Evolutionary conservation across 2,888 invertebrate species (phyloP), one percentile per base, ranked within the genome.

Genomic region (Acleris sparsana): DNA sequence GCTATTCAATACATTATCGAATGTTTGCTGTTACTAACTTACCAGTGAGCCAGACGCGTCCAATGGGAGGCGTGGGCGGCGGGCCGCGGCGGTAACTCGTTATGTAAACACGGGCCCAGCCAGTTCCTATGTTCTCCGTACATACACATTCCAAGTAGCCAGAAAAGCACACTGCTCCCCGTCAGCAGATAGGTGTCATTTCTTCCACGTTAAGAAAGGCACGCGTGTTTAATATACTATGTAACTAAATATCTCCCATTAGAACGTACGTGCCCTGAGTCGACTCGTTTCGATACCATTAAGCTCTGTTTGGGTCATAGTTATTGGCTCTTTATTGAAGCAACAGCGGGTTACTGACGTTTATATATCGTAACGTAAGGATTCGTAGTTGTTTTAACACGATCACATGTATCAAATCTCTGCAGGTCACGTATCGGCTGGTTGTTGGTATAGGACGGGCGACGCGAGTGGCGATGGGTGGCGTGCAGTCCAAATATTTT

Each of bases 41-140:
- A 33, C 13, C 39, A 39, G 39, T 13, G 39, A 72, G 75, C 74
- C 78, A 79, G 81, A 79, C 81, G 81, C 79, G 80, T 79, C 82
- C 84, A 83, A 83, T 81, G 77, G 75, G 72, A 69, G 72, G 81
- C 80, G 89, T 88, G 82, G 89, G 89, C 87, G 80, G 76, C 69
- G 73, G 76, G 77, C 77, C 76, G 75, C 75, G 78, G 79, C 80
- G 77, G 87, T 91, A 90, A 91, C 90, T 80, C 88, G 88, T 86
- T 89, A 85, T 86, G 88, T 88, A 88, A 90, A 90, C 90, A 89
- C 80, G 80, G 79, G 83, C 79, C 81, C 75, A 80, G 78, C 77
- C 75, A 73, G 73, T 66, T 66, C 75, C 76, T 78, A 78, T 80
- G 74, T 79, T 75, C 75, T 71, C 79, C 78, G 80, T 78, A 75